Percentiles rank a stretch among this genome's conserved stretches.
Evolutionary conservation across 2,113 vertebrate species (phyloP).

Genomic region (Pseudonaja textilis): DNA sequence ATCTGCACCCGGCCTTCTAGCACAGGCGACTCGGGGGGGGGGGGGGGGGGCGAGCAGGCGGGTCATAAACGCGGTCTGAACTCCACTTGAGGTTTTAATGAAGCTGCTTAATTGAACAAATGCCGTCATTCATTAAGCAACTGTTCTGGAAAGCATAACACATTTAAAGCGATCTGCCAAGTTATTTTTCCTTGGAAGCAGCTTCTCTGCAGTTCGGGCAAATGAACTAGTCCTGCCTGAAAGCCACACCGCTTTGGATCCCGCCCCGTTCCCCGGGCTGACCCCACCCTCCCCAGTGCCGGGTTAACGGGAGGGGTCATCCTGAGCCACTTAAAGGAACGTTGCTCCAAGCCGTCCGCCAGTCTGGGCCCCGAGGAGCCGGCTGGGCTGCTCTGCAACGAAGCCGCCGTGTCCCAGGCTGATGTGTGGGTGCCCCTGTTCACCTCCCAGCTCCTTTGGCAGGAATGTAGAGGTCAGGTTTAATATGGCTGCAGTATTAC

Average conservation of each 20-base stretch:
- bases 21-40: not conserved
- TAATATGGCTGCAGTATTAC: not conserved
- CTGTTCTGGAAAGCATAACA: not conserved
- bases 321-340: not conserved
- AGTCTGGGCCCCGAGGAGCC: not conserved
- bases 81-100: not conserved
- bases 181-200: not conserved
- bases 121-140: accelerated
- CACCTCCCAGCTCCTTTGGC: not conserved
- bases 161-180: not conserved
- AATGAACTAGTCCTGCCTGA: not conserved
- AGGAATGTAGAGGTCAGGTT: not conserved
- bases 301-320: not conserved
- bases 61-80: not conserved
- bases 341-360: not conserved
- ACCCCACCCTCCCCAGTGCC: not conserved
- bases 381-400: not conserved
- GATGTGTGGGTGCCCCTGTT: not conserved
- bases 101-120: not conserved
- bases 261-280: not conserved
- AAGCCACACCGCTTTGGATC: not conserved
- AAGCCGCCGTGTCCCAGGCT: not conserved
- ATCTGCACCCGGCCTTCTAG: slow-evolving; percentile 35
- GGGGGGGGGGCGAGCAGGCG: too few species aligned
- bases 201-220: not conserved